These are phyloP conservation scores for Menidia menidia DNA, from an alignment of 2,797 vertebrate species.

Conservation along the genomic window DNA sequence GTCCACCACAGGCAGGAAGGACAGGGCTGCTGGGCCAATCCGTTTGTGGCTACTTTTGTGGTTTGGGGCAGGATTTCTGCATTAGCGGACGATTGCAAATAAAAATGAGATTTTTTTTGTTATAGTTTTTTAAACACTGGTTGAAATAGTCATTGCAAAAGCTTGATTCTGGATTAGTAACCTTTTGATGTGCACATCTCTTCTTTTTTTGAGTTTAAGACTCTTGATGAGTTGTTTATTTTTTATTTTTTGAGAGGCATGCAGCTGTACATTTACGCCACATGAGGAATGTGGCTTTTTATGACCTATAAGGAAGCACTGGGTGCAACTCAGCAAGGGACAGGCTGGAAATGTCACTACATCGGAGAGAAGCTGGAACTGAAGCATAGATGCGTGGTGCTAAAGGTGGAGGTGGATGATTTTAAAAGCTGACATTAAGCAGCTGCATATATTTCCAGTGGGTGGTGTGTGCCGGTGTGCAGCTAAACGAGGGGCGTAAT, in stretches of 20 bases:
- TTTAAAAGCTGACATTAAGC: background rate
- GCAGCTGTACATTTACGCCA: too few species aligned
- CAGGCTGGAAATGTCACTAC: background rate
- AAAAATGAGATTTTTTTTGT: conserved; percentile 28
- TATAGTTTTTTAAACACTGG: conserved; percentile 4
- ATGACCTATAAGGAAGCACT: background rate
- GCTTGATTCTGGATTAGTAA: background rate
- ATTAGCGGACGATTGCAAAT: conserved; percentile 41
- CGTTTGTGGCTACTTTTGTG: conserved; percentile 9
- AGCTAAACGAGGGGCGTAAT: background rate
- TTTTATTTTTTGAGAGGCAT: too few species aligned
- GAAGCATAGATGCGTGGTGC: background rate
- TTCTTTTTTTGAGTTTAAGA: background rate
- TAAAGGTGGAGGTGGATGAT: background rate
- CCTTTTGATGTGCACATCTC: background rate
- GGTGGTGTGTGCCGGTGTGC: background rate
- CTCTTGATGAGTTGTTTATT: too few species aligned
- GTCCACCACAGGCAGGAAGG: conserved; percentile 19
- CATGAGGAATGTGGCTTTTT: background rate
- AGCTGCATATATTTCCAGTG: background rate
- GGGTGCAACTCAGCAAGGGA: background rate
- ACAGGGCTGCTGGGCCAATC: conserved; percentile 34
- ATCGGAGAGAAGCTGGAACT: background rate
- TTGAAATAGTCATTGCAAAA: background rate
- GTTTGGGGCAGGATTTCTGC: conserved; percentile 23